Conservation (phyloP, 1,140 invertebrate genomes). For the Orius insidiosus region DNA sequence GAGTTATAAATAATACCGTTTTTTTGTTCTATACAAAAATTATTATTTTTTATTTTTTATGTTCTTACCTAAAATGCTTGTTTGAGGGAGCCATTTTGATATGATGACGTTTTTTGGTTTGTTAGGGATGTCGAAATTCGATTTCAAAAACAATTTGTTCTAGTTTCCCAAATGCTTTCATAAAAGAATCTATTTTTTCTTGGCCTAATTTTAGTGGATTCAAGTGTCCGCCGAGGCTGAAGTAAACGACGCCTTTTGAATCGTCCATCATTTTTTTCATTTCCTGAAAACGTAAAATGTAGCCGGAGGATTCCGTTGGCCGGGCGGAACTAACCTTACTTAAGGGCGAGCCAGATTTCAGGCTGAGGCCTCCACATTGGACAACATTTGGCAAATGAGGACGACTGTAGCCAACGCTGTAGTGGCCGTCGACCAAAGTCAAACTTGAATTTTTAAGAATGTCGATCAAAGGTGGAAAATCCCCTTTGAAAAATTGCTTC, state of each 20-base stretch:
- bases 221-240: constrained; percentile 31
- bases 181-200: too few relatives aligned
- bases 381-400: constrained; percentile 34
- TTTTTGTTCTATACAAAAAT: constrained; percentile 24
- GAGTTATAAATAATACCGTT: constrained; percentile 33
- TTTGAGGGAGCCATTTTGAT: constrained; percentile 6
- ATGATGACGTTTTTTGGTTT: neutral
- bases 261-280: constrained; percentile 36
- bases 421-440: constrained; percentile 30
- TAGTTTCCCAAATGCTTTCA: too few relatives aligned
- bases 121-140: neutral
- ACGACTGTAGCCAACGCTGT: constrained; percentile 25
- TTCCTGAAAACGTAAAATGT: constrained; percentile 25
- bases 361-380: constrained; percentile 36
- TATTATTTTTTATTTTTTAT: too few relatives aligned
- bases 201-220: too few relatives aligned
- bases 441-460: constrained; percentile 24
- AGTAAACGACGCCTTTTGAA: constrained; percentile 37
- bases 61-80: constrained; percentile 1
- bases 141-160: constrained; percentile 1
- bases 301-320: too few relatives aligned
- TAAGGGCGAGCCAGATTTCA: too few relatives aligned
- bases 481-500: too few relatives aligned
- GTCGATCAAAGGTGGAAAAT: constrained; percentile 19
- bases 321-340: neutral